Base-by-base conservation (phyloP, 1,140 invertebrate genomes). In the Carcinoscorpius rotundicauda region DNA sequence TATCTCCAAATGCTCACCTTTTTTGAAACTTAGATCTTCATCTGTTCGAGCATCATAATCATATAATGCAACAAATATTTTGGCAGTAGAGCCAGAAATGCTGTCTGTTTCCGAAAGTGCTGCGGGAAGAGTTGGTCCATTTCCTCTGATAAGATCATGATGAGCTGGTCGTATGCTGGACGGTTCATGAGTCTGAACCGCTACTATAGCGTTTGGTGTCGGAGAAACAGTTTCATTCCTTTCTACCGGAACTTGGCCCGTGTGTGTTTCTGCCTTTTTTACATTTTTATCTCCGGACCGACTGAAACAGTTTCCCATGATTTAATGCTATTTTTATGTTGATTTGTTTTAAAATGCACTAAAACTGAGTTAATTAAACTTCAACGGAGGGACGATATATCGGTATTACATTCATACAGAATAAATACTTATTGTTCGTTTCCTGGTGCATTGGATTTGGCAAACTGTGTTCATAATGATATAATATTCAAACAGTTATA, bases 31-130 rank as follows among this genome's bases (percentile, higher is more conserved):
- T 62, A 99, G 81, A 80, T 99, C 97, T 79, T 99, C 96, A 77
- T 98, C 94, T 49, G 97, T 99, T 71, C 97, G 83, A 52, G 97
- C 96, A 82, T 99, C 96, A 77, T 99, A 99, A 79, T 99, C 96
- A 78, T 98, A 98, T 11, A 98, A 81, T 52, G 97, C 95, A 52
- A 99, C 91, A 80, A 97, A 98, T 73, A 97, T 89, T 73, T 81
- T 80, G 4, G 68, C 58, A 58, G 52, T 63, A 57, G 59, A 60
- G 51, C 67, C 67, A 49, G 56, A 51, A 10, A 63, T 9, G 55
- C 52, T 66, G 48, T 68, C 67, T 5, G 50, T 49, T 49, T 68
- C 62, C 10, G 63, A 55, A 51, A 62, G 64, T 49, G 64, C 61
- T 52, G 64, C 60, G 3, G 67, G 67, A 58, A 68, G 59, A 58